Evolutionary conservation across 2,797 vertebrate species (phyloP), one percentile per base, ranked within the genome.

Genomic region (Mormyrops attenuatus): DNA sequence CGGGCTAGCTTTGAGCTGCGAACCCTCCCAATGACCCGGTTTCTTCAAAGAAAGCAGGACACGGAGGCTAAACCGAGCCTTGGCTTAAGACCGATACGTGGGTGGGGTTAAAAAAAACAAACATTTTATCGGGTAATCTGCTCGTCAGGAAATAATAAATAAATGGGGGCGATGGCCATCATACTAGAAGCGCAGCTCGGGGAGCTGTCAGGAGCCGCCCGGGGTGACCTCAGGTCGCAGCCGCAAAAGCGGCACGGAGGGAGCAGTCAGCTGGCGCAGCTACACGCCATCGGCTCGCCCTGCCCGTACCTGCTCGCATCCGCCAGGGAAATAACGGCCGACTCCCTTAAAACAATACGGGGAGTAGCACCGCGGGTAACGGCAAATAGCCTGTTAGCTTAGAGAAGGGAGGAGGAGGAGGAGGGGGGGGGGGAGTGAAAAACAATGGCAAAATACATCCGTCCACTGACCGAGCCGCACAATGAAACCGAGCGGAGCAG

Each of bases 21-120:
- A 84, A 44, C 22, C 44, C 52, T 89, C 87, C 73, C 84, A 30
- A 85, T 89, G 88, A 90, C 66, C 50, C 22, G 88, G 49, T 85
- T 90, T 89, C 66, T 53, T 60, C 88, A 30, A 55, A 8, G 20
- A 88, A 26, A 53, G 4, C 49, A 88, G 44, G 82, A 85, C 84
- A 47, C 77, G 38, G 41, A 47, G 77, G 41, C 41, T 82, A 82
- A 82, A 47, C 41, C 41, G 41, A 82, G 77, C 77, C 77, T n/a
- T 3, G 41, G 73, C 49, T 50, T 20, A 15, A 6, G 53, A 55
- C 53, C 4, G 53, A 55, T 17, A 55, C 53, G 53, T 17, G 53
- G 53, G 53, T 15, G 53, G 53, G 53, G 53, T 55, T 55, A 2
- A 55, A 55, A 17, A 1, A 30, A 30, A 30, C 0, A 77, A n/a